A percentile compares a stretch with the other conserved stretches of the same genome.
Conservation (phyloP, 2,797 vertebrate species). For the Champsocephalus gunnari region DNA sequence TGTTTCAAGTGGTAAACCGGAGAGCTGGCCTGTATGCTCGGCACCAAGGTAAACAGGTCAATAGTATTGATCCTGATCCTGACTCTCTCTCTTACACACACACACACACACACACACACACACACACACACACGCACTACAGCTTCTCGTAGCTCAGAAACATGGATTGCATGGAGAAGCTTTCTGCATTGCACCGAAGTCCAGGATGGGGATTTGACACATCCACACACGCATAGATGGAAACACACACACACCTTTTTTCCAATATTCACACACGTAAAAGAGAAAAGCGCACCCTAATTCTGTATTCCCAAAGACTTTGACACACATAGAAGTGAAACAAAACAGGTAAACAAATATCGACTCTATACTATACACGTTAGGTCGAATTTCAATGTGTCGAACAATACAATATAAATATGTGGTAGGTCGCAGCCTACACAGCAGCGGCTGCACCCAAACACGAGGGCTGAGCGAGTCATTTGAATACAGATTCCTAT, state of each 20-base stretch:
- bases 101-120: constrained; percentile 36
- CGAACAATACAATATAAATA: constrained; percentile 35
- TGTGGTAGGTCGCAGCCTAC: constrained; percentile 31
- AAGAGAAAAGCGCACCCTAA: constrained; percentile 44
- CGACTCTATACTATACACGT: constrained; percentile 6
- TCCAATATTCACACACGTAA: constrained; percentile 66
- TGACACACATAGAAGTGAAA: constrained; percentile 9
- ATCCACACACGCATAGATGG: not conserved
- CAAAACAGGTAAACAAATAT: constrained; percentile 42
- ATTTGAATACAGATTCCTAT: constrained; percentile 83
- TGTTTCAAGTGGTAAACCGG: constrained; percentile 87
- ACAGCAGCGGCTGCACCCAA: constrained; percentile 47
- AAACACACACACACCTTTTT: constrained; percentile 3
- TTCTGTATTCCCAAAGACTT: constrained; percentile 32
- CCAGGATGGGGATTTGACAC: constrained; percentile 58
- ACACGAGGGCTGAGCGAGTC: constrained; percentile 67
- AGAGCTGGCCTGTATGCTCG: constrained; percentile 74
- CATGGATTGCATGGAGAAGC: constrained; percentile 85
- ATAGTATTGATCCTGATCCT: constrained; percentile 88
- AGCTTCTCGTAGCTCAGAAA: constrained; percentile 75
- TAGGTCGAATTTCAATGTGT: constrained; percentile 46
- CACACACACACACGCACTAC: constrained; percentile 39
- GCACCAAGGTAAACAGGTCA: constrained; percentile 90
- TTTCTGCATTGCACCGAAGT: constrained; percentile 78
- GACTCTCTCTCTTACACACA: constrained; percentile 64